A percentile compares a stretch with the other conserved stretches of the same genome.
Conservation (phyloP, 2,797 vertebrate species). For the Trachops cirrhosus region DNA sequence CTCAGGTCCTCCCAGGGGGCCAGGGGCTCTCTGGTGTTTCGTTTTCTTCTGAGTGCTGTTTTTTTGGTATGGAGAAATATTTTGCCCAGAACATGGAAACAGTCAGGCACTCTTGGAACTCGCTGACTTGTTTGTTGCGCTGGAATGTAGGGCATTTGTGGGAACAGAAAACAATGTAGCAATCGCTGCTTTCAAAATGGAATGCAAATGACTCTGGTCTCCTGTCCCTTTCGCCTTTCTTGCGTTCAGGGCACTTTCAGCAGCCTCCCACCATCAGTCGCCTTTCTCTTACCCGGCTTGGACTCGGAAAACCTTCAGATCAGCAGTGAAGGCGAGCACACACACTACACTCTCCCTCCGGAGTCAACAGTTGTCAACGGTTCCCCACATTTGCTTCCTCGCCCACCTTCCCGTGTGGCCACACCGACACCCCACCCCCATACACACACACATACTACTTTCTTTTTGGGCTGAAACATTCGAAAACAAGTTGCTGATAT, state of each 20-base stretch:
- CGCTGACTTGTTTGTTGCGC: not conserved
- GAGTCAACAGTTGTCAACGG: not conserved
- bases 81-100: constrained; percentile 11
- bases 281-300: not conserved
- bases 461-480: not conserved
- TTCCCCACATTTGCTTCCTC: not conserved
- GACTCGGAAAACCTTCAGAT: not conserved
- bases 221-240: not conserved
- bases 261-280: not conserved
- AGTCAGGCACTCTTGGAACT: not conserved
- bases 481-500: constrained; percentile 9
- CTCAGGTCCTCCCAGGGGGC: not conserved
- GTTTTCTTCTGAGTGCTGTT: not conserved
- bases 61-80: not conserved
- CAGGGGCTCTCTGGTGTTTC: not conserved
- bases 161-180: not conserved
- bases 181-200: not conserved
- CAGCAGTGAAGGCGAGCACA: not conserved
- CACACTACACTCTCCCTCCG: too few species aligned
- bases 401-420: not conserved
- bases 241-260: not conserved
- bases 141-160: constrained; percentile 22
- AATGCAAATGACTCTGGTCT: not conserved
- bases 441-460: not conserved
- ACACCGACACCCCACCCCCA: not conserved